Percentiles rank a stretch among this genome's conserved stretches.
Conservation (phyloP, 2,113 vertebrate species). For the Montifringilla adamsi region DNA sequence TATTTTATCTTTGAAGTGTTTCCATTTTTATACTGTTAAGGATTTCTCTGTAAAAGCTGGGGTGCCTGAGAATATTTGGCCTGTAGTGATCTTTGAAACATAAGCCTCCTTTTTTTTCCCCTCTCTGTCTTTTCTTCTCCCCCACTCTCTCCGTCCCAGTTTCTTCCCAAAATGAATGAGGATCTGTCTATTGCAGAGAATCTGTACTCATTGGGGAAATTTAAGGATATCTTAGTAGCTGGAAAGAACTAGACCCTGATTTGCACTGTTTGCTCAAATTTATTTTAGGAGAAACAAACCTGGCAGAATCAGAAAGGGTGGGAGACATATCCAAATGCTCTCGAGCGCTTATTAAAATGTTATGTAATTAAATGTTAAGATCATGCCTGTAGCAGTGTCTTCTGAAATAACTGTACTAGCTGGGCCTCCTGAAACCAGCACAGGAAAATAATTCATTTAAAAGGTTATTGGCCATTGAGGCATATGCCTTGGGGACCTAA, state of each 20-base stretch:
- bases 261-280: not conserved
- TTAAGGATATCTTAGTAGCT: not conserved
- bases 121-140: constrained; percentile 20
- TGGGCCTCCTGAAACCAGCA: not conserved
- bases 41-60: constrained; percentile 38
- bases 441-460: constrained; percentile 6
- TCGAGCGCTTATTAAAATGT: constrained; percentile 31
- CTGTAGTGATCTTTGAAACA: constrained; percentile 56
- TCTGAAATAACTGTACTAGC: constrained; percentile 28
- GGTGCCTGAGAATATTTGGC: constrained; percentile 55
- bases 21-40: constrained; percentile 62
- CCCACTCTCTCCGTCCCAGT: not conserved
- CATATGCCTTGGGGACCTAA: not conserved
- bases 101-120: not conserved
- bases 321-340: not conserved
- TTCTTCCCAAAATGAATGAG: constrained; percentile 34
- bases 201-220: not conserved
- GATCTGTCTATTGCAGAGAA: not conserved
- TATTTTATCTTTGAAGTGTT: constrained; percentile 70
- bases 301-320: constrained; percentile 20
- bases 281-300: constrained; percentile 7
- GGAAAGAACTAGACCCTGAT: not conserved
- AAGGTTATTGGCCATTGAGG: not conserved
- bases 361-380: constrained; percentile 57
- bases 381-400: constrained; percentile 30